Base-by-base conservation (phyloP, 2,113 vertebrate genomes). In the Geothlypis trichas region DNA sequence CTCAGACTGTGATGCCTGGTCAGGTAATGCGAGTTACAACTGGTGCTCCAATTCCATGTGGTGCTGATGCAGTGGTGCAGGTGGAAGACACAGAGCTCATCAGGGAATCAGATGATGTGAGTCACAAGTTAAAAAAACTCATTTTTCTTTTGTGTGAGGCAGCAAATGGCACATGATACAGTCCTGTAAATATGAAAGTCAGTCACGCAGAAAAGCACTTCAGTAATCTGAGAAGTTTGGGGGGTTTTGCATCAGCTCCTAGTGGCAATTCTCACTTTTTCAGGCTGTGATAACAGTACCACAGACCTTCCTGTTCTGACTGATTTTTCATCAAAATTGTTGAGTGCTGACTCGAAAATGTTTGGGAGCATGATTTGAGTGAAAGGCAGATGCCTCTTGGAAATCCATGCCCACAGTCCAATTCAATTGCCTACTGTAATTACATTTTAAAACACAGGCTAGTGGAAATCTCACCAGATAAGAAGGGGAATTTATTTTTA, bases 11-110 rank as follows among this genome's bases (percentile, higher is more conserved):
- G 97, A 99, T 99, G 99, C 99, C 99, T 46, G 99, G 99, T 83
- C 99, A 99, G 98, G 99, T 99, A 96, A 99, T 99, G 99, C 98
- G 99, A 46, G 99, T 99, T 97, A 99, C 99, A 97, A 99, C 99
- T 6, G 99, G 99, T 76, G 99, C 99, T 96, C 99, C 99, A n/a
- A 99, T 99, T 96, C 99, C 99, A 31, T 99, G 99, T 59, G 99
- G 99, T 95, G 99, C 99, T 74, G 99, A 99, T 84, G 99, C 99
- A 51, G 99, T 99, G 77, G 99, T 99, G 55, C 99, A 99, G 97
- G 99, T 99, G 91, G 99, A 99, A 98, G 99, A 99, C 82, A 99
- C 99, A 8, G 99, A 99, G 98, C 99, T 99, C 92, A 99, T 99
- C 96, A 98, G 99, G 88, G 99, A 99, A 97, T 99, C 99, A 51